phyloP scores from a whole-genome alignment of 2,797 vertebrate genomes.

The Natrix natrix region DNA sequence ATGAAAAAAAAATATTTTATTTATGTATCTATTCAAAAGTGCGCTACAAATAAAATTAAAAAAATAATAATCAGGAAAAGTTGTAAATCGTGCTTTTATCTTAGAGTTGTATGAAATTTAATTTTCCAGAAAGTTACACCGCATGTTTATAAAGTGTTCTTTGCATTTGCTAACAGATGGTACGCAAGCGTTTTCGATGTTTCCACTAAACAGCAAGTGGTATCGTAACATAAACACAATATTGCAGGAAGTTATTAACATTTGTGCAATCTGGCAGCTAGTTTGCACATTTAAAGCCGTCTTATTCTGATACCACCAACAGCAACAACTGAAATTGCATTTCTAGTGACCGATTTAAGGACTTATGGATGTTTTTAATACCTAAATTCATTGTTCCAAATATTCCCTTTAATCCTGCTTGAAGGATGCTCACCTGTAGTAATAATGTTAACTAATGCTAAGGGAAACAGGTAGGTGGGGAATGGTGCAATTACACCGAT shows the following conservation, averaged over 20 bases:
- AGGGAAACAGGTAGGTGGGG: not conserved
- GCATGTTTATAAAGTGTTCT: conserved; percentile 74
- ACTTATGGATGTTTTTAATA: not conserved
- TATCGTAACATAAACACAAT: conserved; percentile 72
- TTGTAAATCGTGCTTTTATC: conserved; percentile 74
- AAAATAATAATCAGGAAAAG: conserved; percentile 52
- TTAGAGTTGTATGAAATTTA: conserved; percentile 64
- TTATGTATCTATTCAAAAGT: conserved; percentile 68
- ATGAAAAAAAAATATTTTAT: conserved; percentile 68
- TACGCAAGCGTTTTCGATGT: conserved; percentile 70
- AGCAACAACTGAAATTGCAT: conserved; percentile 4
- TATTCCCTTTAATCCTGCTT: not conserved
- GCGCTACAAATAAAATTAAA: conserved; percentile 59
- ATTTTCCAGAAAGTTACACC: conserved; percentile 72
- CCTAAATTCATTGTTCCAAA: not conserved
- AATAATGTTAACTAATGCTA: not conserved
- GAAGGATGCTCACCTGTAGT: not conserved
- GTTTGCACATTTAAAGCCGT: conserved; percentile 68
- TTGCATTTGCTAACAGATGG: conserved; percentile 74
- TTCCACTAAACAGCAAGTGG: conserved; percentile 77
- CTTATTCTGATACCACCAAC: conserved; percentile 60
- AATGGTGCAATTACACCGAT: not conserved
- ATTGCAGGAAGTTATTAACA: conserved; percentile 76
- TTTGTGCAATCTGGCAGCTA: conserved; percentile 71
- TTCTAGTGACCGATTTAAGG: not conserved